Conservation (phyloP, 2,113 vertebrate species). For the Pituophis catenifer region DNA sequence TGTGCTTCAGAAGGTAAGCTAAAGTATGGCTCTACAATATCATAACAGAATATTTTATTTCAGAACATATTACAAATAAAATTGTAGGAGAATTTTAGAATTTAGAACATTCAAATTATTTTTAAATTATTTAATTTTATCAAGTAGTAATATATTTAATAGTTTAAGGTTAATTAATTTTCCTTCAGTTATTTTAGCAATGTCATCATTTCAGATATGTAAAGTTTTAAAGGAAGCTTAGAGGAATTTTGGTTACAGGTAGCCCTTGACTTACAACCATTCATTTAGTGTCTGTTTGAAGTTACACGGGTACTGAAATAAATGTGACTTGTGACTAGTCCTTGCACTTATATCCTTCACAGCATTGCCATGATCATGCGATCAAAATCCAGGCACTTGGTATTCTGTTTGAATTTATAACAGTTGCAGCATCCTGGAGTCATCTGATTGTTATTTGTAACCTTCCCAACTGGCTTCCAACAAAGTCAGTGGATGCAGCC, state of each 20-base stretch:
- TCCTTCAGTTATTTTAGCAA: conserved; percentile 3
- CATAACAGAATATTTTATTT: background rate
- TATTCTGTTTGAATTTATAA: background rate
- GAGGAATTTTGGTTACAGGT: background rate
- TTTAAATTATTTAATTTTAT: background rate
- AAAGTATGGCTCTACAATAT: background rate
- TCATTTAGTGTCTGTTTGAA: too few relatives aligned
- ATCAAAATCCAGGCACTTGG: background rate
- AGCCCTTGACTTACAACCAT: too few relatives aligned
- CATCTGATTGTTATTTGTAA: background rate
- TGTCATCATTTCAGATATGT: background rate
- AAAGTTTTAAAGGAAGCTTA: background rate
- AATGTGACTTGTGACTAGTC: too few relatives aligned
- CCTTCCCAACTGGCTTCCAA: background rate
- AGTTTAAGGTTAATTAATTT: background rate
- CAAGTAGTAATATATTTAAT: background rate
- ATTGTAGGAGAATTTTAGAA: background rate
- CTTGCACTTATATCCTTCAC: too few relatives aligned
- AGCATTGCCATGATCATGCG: background rate
- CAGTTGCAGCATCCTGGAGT: background rate
- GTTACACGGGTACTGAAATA: too few relatives aligned
- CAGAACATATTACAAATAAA: background rate
- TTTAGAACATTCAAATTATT: background rate
- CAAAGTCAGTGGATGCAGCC: background rate
- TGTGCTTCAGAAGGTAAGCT: background rate